A percentile compares a stretch with the other conserved stretches of the same genome.
Evolutionary conservation across 2,888 invertebrate genomes (phyloP).

Genomic region (Hirudinaria manillensis): DNA sequence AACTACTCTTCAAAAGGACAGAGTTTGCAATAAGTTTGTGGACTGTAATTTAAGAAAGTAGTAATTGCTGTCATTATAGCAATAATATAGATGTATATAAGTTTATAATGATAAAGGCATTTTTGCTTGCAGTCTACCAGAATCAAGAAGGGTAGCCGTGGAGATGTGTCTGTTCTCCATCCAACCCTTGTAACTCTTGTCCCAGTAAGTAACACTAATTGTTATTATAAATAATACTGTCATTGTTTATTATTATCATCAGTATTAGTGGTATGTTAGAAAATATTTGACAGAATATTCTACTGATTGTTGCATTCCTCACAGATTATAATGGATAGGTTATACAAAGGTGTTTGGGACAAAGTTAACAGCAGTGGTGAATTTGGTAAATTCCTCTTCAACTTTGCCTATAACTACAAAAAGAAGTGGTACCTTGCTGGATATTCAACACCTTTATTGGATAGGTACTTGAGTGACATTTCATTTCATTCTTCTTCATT

Average conservation of each 20-base stretch:
- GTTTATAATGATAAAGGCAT: too few relatives aligned
- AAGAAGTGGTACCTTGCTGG: slow-evolving; percentile 69
- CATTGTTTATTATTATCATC: not conserved
- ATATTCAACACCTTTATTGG: slow-evolving; percentile 56
- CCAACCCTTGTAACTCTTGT: slow-evolving; percentile 27
- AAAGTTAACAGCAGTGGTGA: slow-evolving; percentile 3
- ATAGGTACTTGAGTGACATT: slow-evolving; percentile 48
- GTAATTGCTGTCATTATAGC: too few relatives aligned
- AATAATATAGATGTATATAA: too few relatives aligned
- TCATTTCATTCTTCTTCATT: not conserved
- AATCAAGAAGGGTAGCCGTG: slow-evolving; percentile 27
- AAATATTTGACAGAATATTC: not conserved
- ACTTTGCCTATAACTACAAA: slow-evolving; percentile 91
- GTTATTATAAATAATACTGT: not conserved
- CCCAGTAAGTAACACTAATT: slow-evolving; percentile 3
- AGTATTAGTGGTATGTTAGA: not conserved
- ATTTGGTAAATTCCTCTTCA: slow-evolving; percentile 62
- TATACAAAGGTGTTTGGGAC: slow-evolving; percentile 27
- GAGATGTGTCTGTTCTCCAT: slow-evolving; percentile 23
- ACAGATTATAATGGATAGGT: slow-evolving; percentile 27
- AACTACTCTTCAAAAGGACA: too few relatives aligned
- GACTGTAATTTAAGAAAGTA: too few relatives aligned
- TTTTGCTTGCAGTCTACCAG: slow-evolving; percentile 7
- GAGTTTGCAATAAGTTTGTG: too few relatives aligned
- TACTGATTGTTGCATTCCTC: not conserved